Conservation (phyloP, 1,140 invertebrate species). For the Cryptotermes secundus region DNA sequence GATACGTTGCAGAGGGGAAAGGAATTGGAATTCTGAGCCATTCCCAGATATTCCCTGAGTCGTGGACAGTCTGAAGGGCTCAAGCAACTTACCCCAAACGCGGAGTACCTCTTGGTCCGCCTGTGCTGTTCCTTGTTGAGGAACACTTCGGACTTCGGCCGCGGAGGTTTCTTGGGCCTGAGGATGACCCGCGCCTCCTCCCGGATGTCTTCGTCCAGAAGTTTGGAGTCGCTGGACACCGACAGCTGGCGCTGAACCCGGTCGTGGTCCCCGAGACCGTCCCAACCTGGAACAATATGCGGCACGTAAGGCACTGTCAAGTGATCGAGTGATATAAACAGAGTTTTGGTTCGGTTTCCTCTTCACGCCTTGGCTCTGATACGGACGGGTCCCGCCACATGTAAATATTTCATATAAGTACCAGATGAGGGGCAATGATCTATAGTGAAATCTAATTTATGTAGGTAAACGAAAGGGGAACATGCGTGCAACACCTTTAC, state of each 20-base stretch:
- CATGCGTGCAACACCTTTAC: too few species aligned
- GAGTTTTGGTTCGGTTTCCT: too few species aligned
- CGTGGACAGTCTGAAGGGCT: background rate
- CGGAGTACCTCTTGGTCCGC: conserved; percentile 84
- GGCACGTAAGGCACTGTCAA: too few species aligned
- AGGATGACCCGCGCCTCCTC: conserved; percentile 84
- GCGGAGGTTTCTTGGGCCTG: conserved; percentile 80
- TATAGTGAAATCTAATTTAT: too few species aligned
- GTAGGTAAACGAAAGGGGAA: too few species aligned
- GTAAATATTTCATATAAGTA: too few species aligned
- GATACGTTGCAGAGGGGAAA: background rate
- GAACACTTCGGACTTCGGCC: conserved; percentile 87
- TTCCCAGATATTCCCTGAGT: background rate
- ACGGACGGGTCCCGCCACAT: too few species aligned
- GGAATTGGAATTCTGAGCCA: background rate
- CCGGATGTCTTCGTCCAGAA: conserved; percentile 78
- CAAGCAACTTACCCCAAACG: conserved; percentile 77
- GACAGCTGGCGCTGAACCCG: conserved; percentile 83
- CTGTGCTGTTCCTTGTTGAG: conserved; percentile 62
- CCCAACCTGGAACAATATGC: conserved; percentile 25
- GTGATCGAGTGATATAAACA: too few species aligned
- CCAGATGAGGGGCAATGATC: too few species aligned
- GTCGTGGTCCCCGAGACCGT: conserved; percentile 49
- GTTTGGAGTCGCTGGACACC: conserved; percentile 86
- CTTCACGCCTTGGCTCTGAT: too few species aligned